A percentile compares a stretch with the other conserved stretches of the same genome.
phyloP scores from a whole-genome alignment of 2,888 invertebrate species.

The Busseola fusca region DNA sequence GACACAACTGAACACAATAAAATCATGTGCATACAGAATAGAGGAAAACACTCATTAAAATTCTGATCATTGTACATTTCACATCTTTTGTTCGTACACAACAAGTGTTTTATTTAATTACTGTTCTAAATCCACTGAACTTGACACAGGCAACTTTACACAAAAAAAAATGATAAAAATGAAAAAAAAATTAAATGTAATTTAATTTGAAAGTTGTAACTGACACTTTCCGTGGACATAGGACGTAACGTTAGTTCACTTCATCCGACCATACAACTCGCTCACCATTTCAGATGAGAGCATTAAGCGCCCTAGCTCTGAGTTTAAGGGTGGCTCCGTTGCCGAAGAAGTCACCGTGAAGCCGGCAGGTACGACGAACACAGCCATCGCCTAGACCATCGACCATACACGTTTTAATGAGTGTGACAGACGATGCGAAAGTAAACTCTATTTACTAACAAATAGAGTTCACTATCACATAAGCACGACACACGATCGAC shows the following conservation, averaged over 20 bases:
- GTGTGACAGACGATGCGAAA: slow-evolving; percentile 85
- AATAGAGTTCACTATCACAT: slow-evolving; percentile 84
- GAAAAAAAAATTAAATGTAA: no score
- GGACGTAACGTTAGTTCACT: slow-evolving; percentile 80
- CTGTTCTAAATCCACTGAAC: slow-evolving; percentile 60
- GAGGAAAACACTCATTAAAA: slow-evolving; percentile 68
- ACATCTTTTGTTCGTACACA: slow-evolving; percentile 67
- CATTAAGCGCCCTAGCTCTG: slow-evolving; percentile 95
- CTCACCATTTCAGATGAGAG: slow-evolving; percentile 91
- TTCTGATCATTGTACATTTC: slow-evolving; percentile 65
- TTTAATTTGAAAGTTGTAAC: no score
- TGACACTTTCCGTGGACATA: slow-evolving; percentile 74
- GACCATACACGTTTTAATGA: slow-evolving; percentile 82
- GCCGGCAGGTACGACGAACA: slow-evolving; percentile 86
- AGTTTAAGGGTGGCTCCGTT: slow-evolving; percentile 92
- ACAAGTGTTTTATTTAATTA: slow-evolving; percentile 62
- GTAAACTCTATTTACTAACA: slow-evolving; percentile 75
- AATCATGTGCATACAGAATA: slow-evolving; percentile 59
- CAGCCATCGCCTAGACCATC: slow-evolving; percentile 85
- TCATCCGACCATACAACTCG: slow-evolving; percentile 85
- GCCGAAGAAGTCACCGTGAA: slow-evolving; percentile 84
- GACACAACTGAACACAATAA: slow-evolving; percentile 75
- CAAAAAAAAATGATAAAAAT: no score
- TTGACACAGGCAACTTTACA: slow-evolving; percentile 11
- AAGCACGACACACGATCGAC: slow-evolving; percentile 86